These are phyloP conservation scores for Pseudomyrmex dendroicus DNA, from an alignment of 1,140 invertebrate species.

Conservation along the genomic window DNA sequence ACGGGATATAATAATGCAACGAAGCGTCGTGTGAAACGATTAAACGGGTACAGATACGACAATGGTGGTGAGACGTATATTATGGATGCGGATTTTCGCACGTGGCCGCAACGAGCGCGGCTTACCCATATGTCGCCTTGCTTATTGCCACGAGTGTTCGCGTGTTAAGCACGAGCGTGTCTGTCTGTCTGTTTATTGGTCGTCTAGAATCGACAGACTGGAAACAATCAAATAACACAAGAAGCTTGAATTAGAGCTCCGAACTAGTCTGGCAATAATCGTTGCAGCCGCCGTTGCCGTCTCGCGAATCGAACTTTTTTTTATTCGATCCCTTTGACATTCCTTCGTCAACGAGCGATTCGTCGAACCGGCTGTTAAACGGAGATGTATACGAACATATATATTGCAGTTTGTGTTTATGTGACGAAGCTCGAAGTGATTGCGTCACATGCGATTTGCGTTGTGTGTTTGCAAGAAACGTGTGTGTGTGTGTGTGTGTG, in stretches of 20 bases:
- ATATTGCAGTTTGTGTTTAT: constrained; percentile 48
- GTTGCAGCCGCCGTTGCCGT: constrained; percentile 18
- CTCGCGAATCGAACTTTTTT: constrained; percentile 32
- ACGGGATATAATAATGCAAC: constrained; percentile 23
- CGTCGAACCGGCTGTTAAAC: constrained; percentile 19
- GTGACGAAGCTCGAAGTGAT: constrained; percentile 37
- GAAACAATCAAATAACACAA: constrained; percentile 78
- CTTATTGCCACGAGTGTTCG: constrained; percentile 71
- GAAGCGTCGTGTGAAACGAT: constrained; percentile 53
- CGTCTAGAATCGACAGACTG: constrained; percentile 82
- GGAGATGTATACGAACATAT: constrained; percentile 7
- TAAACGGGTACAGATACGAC: constrained; percentile 62
- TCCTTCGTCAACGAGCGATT: constrained; percentile 34
- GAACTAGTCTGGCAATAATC: constrained; percentile 41
- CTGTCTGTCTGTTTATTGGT: constrained; percentile 77
- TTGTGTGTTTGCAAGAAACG: neutral
- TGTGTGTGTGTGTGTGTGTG: no score
- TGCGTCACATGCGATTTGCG: constrained; percentile 66
- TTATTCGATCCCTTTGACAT: constrained; percentile 49
- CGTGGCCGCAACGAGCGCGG: constrained; percentile 68
- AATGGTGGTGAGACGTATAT: constrained; percentile 60
- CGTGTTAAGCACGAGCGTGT: constrained; percentile 68
- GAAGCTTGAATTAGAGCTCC: constrained; percentile 61
- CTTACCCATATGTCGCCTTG: constrained; percentile 75
- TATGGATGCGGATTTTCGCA: constrained; percentile 54